Percentiles rank a stretch among this genome's conserved stretches.
phyloP scores from a whole-genome alignment of 1,140 invertebrate species.

The Rhopalosiphum padi region DNA sequence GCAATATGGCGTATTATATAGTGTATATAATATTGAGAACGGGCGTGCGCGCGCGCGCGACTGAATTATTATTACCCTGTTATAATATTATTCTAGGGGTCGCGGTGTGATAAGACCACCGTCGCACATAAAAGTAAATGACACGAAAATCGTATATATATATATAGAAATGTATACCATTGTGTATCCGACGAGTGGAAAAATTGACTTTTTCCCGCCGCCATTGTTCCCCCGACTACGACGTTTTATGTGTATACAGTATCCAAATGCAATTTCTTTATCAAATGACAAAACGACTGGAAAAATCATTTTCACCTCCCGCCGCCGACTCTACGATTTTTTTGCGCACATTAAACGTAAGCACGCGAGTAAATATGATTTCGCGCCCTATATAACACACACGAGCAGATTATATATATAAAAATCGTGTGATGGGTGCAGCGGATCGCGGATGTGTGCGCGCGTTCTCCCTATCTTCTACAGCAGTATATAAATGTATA shows the following conservation, averaged over 20 bases:
- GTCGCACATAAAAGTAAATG: constrained; percentile 55
- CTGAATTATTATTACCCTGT: constrained; percentile 56
- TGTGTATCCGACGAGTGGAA: constrained; percentile 52
- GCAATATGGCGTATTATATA: constrained; percentile 10
- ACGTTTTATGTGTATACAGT: constrained; percentile 6
- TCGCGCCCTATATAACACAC: constrained; percentile 11
- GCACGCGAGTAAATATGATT: constrained; percentile 50
- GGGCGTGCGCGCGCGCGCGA: not conserved
- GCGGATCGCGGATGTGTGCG: not conserved
- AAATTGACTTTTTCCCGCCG: constrained; percentile 57
- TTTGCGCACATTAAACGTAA: constrained; percentile 47
- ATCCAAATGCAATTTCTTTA: constrained; percentile 53
- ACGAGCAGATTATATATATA: not conserved
- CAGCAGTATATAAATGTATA: not conserved
- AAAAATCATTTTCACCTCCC: constrained; percentile 55
- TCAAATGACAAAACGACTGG: constrained; percentile 58
- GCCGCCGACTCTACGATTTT: not conserved
- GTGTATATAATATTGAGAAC: not conserved
- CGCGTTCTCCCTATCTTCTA: not conserved
- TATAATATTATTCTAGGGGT: constrained; percentile 55
- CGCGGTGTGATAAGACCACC: constrained; percentile 53
- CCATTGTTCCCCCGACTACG: constrained; percentile 22
- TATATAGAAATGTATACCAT: not conserved
- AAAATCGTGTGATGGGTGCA: not conserved
- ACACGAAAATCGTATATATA: constrained; percentile 56